Evolutionary conservation across 2,888 invertebrate species (phyloP), one percentile per base, ranked within the genome.

Genomic region (Yponomeuta evonymella): DNA sequence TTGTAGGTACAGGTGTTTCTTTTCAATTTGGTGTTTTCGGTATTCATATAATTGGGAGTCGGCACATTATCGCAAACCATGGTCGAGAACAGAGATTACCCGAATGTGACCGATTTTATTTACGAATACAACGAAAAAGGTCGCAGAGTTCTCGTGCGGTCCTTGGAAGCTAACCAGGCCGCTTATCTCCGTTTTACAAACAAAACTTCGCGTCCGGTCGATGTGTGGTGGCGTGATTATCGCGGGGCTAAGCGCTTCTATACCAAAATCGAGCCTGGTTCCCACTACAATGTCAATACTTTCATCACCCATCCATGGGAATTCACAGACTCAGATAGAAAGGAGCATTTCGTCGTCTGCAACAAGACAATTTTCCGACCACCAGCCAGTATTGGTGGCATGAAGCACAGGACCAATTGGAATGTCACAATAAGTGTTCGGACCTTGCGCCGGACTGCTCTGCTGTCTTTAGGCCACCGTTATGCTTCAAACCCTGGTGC

Each of bases 301-400:
- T 98, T 92, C 82, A 94, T 95, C 15, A 95, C 95, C 0, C 97
- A 98, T 87, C 96, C 96, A 0, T 98, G 97, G 97, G 94, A 97
- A 73, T 97, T 97, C 79, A 90, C 95, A 1, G 96, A 97, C 81
- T 86, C 93, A 0, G 84, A 92, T 0, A 96, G 96, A 0, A 94
- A 94, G 69, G 96, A 96, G 77, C 92, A 93, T 63, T 91, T 82
- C 83, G 92, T 93, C 10, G 93, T 95, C 0, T 93, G 93, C 73
- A 87, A 94, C 77, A 83, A 89, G 75, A 75, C 83, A 70, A 82
- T 93, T 69, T 93, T 93, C 81, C 81, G 92, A 76, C 93, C 90
- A 0, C 88, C 89, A 0, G 72, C 73, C 0, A 79, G 79, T n/a
- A 74, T 87, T 0, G 88, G 83, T 0, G 84, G 82, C 0, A 84